These are phyloP conservation scores for Trichacis sp. DNA, from an alignment of 2,888 invertebrate species.

Conservation along the genomic window DNA sequence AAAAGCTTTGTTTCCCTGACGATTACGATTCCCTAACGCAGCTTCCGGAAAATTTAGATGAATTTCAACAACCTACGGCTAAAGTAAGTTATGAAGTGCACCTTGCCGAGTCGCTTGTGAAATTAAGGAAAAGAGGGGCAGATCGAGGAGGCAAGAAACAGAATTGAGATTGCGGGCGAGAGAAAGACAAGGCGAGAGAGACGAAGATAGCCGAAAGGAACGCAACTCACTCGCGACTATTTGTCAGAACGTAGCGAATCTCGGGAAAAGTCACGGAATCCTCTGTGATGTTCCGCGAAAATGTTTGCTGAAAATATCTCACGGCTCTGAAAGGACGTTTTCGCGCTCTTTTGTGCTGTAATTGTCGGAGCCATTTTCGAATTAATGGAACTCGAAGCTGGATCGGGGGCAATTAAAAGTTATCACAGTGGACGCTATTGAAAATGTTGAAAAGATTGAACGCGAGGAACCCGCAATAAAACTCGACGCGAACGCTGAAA, in stretches of 20 bases:
- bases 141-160: conserved; percentile 12
- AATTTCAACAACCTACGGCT: conserved; percentile 41
- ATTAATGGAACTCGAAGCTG: no score
- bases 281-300: conserved; percentile 34
- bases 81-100: conserved; percentile 53
- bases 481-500: no score
- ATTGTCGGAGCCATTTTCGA: background rate
- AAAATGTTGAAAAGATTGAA: no score
- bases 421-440: no score
- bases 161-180: conserved; percentile 8
- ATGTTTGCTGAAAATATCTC: conserved; percentile 31
- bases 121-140: conserved; percentile 8
- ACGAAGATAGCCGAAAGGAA: conserved; percentile 15
- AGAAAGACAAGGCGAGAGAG: conserved; percentile 8
- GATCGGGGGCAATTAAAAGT: no score
- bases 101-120: conserved; percentile 49
- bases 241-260: conserved; percentile 58
- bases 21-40: background rate
- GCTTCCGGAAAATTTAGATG: conserved; percentile 47
- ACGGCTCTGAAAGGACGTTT: background rate
- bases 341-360: background rate
- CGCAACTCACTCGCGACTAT: conserved; percentile 51
- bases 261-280: conserved; percentile 33
- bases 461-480: no score
- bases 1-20: background rate